phyloP scores from a whole-genome alignment of 2,797 vertebrate genomes.

The Fistularia tabacaria region DNA sequence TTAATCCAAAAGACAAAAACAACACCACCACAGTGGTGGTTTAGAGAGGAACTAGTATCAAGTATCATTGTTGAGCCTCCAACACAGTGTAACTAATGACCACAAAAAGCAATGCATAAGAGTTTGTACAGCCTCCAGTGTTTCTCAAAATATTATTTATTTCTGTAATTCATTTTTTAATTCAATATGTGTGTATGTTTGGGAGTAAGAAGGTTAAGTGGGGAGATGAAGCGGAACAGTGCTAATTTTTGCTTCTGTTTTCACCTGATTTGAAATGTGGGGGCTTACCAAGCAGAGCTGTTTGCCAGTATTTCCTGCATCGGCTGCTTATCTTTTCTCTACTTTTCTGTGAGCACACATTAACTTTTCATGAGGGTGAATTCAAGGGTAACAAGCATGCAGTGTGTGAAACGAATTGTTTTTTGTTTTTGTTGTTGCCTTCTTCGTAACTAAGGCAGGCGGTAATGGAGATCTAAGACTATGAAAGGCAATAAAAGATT shows the following conservation, averaged over 20 bases:
- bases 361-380: constrained; percentile 55
- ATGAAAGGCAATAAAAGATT: no score
- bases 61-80: constrained; percentile 19
- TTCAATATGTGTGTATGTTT: constrained; percentile 4
- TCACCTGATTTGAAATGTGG: constrained; percentile 26
- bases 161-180: constrained; percentile 25
- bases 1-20: constrained; percentile 32
- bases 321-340: constrained; percentile 20
- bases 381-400: constrained; percentile 38
- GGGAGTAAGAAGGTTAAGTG: constrained; percentile 16
- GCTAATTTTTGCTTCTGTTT: constrained; percentile 18
- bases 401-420: constrained; percentile 10
- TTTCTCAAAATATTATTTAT: constrained; percentile 18
- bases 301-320: constrained; percentile 27
- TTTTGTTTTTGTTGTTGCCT: background rate
- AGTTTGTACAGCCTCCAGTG: constrained; percentile 2
- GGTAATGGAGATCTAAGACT: no score
- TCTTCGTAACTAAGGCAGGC: no score
- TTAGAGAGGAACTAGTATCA: constrained; percentile 44
- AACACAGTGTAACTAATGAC: constrained; percentile 34
- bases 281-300: constrained; percentile 12
- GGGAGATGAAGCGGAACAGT: background rate
- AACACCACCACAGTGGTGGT: constrained; percentile 23
- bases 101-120: constrained; percentile 21
- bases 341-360: constrained; percentile 43